Evolutionary conservation across 2,797 vertebrate genomes (phyloP), one percentile per base, ranked within the genome.

Genomic region (Arremon brunneinucha): DNA sequence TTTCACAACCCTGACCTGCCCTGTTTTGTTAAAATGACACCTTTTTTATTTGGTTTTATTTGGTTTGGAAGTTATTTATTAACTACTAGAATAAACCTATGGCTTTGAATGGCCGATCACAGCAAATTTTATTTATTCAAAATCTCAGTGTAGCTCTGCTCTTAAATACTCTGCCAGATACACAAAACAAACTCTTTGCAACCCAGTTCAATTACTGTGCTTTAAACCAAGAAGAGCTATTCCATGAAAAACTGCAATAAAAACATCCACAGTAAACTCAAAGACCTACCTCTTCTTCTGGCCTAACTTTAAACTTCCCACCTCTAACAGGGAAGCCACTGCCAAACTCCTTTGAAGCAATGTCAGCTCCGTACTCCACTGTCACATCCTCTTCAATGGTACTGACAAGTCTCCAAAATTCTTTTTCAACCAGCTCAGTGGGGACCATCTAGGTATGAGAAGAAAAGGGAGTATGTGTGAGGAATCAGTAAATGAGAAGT

Each of bases 331-430:
- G 99, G 97, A 99, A 99, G 81, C 99, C 99, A 94, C 99, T 99
- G 96, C 99, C 99, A 95, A 99, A 99, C 93, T 99, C 99, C 96
- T 99, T 99, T 1, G 99, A 99, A 92, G 99, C 99, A 15, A 99
- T 99, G 96, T 99, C 99, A 68, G 99, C 99, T 65, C 99, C 99
- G 19, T 99, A 99, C 90, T 99, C 99, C 34, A 99, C 99, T 5
- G 99, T 99, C 52, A 99, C 99, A 50, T 99, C 99, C 87, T 99
- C 99, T 93, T 99, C 99, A 34, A 99, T 99, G 62, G 99, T 99
- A 97, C 99, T 99, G 87, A 99, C 99, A 12, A 99, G 97, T 70
- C 99, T 98, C 99, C 99, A 99, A 95, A 99, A 99, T 92, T 99
- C 99, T 82, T 99, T 99, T 95, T 99, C 99, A 62, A 99, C 99